A percentile compares a stretch with the other conserved stretches of the same genome.
Evolutionary conservation across 2,888 invertebrate genomes (phyloP).

Genomic region (Hypomecis punctinalis): DNA sequence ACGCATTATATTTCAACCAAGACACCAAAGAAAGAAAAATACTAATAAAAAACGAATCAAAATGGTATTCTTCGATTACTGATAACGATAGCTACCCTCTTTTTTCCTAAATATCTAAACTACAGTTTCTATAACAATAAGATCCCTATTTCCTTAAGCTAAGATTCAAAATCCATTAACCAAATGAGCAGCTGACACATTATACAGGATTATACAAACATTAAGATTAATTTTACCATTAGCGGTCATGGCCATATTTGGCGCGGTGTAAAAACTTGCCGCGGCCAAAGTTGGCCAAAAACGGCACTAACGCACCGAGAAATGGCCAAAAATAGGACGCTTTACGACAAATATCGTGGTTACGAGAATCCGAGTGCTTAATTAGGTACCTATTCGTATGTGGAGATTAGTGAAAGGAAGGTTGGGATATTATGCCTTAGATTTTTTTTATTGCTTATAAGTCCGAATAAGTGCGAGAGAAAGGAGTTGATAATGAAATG

Average conservation of each 20-base stretch:
- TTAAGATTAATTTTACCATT: slow-evolving; percentile 74
- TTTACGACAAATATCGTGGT: slow-evolving; percentile 63
- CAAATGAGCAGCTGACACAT: slow-evolving; percentile 27
- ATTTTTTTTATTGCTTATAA: too few species aligned
- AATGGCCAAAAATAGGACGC: slow-evolving; percentile 55
- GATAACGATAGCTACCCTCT: slow-evolving; percentile 21
- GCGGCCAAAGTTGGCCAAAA: slow-evolving; percentile 9
- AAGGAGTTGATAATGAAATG: too few species aligned
- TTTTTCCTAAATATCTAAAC: background rate
- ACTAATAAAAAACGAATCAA: too few species aligned
- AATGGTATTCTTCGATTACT: background rate
- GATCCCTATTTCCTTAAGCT: background rate
- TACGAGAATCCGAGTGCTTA: slow-evolving; percentile 50
- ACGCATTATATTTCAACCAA: too few species aligned
- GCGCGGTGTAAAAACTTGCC: slow-evolving; percentile 62
- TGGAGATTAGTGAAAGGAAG: slow-evolving; percentile 27
- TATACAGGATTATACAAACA: slow-evolving; percentile 49
- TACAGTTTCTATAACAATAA: background rate
- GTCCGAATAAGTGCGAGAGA: too few species aligned
- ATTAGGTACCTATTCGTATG: slow-evolving; percentile 36
- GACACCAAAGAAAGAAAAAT: too few species aligned
- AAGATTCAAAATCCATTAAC: slow-evolving; percentile 7
- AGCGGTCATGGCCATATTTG: slow-evolving; percentile 59
- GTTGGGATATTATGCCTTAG: background rate
- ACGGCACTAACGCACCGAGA: slow-evolving; percentile 47